Base-by-base conservation (phyloP, 2,888 invertebrate genomes). In the Scaeva pyrastri region DNA sequence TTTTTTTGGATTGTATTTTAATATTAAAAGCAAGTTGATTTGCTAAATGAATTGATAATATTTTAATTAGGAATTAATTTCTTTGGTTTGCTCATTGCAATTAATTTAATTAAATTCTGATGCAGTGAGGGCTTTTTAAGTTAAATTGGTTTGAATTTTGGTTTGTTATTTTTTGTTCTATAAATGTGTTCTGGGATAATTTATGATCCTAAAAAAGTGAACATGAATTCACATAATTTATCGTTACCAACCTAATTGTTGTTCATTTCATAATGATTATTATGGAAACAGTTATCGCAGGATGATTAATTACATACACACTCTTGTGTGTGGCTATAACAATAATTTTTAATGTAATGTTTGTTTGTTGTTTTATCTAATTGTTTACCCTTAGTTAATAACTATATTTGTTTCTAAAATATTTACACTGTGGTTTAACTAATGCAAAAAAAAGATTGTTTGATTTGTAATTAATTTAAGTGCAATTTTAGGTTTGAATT, bases 11-110 rank as follows among this genome's bases (percentile, higher is more conserved):
- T 8, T 39, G 2, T 2, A 39, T 12, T 52, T 23, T n/a, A 45
- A 4, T 52, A 21, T 1, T 2, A 11, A 5, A n/a, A 19, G 16
- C 50, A 16, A 50, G 5, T 14, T 14, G 8, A 55, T 7, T 48
- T 55, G 52, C 26, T 55, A 23, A 55, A 26, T 55, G 23, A n/a
- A 31, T 56, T 31, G 56, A 56, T 56, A 8, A 26, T 31, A 8
- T 31, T 31, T 56, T 56, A 56, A 56, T 56, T 56, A 31, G 31
- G n/a, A 56, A 8, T 56, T 56, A 56, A 56, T 56, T 56, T 56
- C 14, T 12, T 56, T 8, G 7, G n/a, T 31, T 31, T 26, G 16
- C 6, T 26, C n/a, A 31, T 31, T 31, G 31, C 56, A 31, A 26
- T 56, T 56, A 16, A 11, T n/a, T 56, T 31, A 56, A 56, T 56